phyloP scores from a whole-genome alignment of 2,888 invertebrate genomes.

The Holacanthella duospinosa region DNA sequence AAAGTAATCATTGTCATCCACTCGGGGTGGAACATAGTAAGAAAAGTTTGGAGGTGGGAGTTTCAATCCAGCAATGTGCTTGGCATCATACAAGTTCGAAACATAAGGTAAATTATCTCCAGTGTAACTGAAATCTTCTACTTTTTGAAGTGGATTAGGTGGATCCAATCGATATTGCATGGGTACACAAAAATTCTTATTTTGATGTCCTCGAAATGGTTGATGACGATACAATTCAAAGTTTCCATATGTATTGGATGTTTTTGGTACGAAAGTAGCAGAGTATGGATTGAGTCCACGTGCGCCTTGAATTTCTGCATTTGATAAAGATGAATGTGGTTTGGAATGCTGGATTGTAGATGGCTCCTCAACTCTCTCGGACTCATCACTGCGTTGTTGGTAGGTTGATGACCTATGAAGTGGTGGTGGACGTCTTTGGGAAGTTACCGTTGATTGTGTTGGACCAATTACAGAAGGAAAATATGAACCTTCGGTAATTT shows the following conservation, averaged over 20 bases:
- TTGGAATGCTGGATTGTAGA: too few relatives aligned
- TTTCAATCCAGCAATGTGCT: neutral
- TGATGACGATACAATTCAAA: neutral
- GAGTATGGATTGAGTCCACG: neutral
- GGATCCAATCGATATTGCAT: neutral
- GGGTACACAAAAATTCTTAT: neutral
- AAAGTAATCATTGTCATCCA: constrained; percentile 7
- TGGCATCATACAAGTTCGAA: neutral
- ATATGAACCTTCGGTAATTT: too few relatives aligned
- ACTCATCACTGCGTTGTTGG: too few relatives aligned
- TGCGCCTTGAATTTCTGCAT: too few relatives aligned
- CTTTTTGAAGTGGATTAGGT: too few relatives aligned
- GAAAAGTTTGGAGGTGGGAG: neutral
- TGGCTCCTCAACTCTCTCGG: too few relatives aligned
- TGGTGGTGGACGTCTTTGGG: too few relatives aligned
- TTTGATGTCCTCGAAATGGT: neutral
- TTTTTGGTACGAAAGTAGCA: neutral
- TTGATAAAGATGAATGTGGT: neutral
- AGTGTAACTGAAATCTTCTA: too few relatives aligned
- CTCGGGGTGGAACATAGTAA: constrained; percentile 9
- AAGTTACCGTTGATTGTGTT: too few relatives aligned
- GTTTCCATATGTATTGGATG: too few relatives aligned
- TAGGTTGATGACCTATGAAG: too few relatives aligned
- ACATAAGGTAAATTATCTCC: constrained; percentile 1
- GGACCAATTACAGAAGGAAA: too few relatives aligned